These are phyloP conservation scores for Masnerella sp. DNA, from an alignment of 2,888 invertebrate species.

Conservation along the genomic window DNA sequence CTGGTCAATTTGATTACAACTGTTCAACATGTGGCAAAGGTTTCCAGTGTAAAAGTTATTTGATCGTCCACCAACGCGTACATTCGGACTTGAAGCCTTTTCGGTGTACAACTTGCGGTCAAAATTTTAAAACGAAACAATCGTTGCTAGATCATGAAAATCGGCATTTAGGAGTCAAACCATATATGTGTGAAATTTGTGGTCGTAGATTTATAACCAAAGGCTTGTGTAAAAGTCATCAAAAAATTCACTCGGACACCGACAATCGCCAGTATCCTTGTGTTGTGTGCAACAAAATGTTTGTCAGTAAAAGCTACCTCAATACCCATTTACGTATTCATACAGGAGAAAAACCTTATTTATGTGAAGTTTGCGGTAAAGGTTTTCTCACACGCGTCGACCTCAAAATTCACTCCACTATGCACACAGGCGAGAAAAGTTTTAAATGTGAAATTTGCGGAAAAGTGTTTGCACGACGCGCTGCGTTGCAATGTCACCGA, in stretches of 20 bases:
- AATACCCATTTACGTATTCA: slow-evolving; percentile 81
- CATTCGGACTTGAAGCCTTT: slow-evolving; percentile 81
- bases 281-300: slow-evolving; percentile 81
- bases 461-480: slow-evolving; percentile 81
- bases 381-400: slow-evolving; percentile 81
- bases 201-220: slow-evolving; percentile 81
- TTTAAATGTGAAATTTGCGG: slow-evolving; percentile 82
- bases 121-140: slow-evolving; percentile 82
- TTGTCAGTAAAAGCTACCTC: slow-evolving; percentile 81
- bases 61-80: slow-evolving; percentile 81
- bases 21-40: slow-evolving; percentile 82
- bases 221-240: slow-evolving; percentile 81
- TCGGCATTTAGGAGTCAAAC: slow-evolving; percentile 81
- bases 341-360: slow-evolving; percentile 81
- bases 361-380: slow-evolving; percentile 82
- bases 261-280: slow-evolving; percentile 82
- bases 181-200: slow-evolving; percentile 81
- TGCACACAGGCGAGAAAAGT: slow-evolving; percentile 82
- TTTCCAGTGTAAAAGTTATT: slow-evolving; percentile 81
- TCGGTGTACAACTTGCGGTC: slow-evolving; percentile 80
- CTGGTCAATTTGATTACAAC: slow-evolving; percentile 80
- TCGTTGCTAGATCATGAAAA: slow-evolving; percentile 81
- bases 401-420: slow-evolving; percentile 80
- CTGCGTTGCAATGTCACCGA: slow-evolving; percentile 80
- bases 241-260: slow-evolving; percentile 80